Evolutionary conservation across 2,888 invertebrate genomes (phyloP).

Genomic region (Andrena hattorfiana): DNA sequence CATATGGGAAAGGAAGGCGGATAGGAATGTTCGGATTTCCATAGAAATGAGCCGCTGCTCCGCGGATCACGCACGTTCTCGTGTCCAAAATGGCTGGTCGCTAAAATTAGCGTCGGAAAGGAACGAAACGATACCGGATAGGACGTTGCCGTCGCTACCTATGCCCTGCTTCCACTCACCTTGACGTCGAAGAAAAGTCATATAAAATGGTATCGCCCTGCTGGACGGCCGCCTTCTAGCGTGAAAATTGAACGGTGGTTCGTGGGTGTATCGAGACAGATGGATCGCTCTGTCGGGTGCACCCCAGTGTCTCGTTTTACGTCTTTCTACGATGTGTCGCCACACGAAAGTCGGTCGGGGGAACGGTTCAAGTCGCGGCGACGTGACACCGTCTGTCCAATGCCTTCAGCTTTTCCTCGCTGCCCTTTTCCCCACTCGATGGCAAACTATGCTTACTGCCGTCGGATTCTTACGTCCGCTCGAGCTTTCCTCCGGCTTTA

Average conservation of each 20-base stretch:
- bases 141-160: conserved; percentile 25
- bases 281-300: conserved; percentile 81
- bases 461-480: conserved; percentile 29
- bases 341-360: conserved; percentile 44
- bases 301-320: conserved; percentile 71
- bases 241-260: conserved; percentile 82
- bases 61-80: conserved; percentile 68
- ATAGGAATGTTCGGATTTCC: conserved; percentile 55
- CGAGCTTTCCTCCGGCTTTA: conserved; percentile 14
- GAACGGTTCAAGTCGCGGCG: conserved; percentile 34
- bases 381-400: conserved; percentile 43
- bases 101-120: conserved; percentile 78
- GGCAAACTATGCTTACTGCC: conserved; percentile 24
- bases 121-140: conserved; percentile 38
- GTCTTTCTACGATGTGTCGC: conserved; percentile 47
- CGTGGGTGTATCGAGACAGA: conserved; percentile 78
- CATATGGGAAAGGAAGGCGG: conserved; percentile 3
- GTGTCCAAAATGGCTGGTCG: conserved; percentile 82
- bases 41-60: conserved; percentile 55
- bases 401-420: conserved; percentile 22
- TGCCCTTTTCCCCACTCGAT: neutral
- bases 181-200: conserved; percentile 98
- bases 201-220: conserved; percentile 97
- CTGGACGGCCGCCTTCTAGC: conserved; percentile 89
- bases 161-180: conserved; percentile 87